Percentiles rank a stretch among this genome's conserved stretches.
Conservation (phyloP, 2,888 invertebrate genomes). For the Venusia cambrica region DNA sequence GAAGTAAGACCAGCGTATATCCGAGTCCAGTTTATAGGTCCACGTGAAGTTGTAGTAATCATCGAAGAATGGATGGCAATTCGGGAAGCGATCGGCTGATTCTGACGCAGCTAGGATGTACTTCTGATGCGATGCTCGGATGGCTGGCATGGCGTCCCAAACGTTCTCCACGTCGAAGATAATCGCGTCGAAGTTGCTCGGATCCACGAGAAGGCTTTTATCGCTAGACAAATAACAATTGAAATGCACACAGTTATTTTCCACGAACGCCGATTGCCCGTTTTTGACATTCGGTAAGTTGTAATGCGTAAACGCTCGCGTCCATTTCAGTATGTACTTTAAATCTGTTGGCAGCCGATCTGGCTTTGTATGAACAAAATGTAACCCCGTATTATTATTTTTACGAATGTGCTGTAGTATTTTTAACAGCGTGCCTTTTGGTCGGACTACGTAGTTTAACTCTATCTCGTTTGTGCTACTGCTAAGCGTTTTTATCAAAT, state of each 20-base stretch:
- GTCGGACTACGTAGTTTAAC: slow-evolving; percentile 42
- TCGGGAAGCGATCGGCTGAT: slow-evolving; percentile 47
- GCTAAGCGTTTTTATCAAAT: slow-evolving; percentile 37
- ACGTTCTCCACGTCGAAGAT: slow-evolving; percentile 72
- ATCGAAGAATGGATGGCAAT: slow-evolving; percentile 47
- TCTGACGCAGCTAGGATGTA: slow-evolving; percentile 70
- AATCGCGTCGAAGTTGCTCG: slow-evolving; percentile 68
- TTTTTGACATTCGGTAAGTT: slow-evolving; percentile 29
- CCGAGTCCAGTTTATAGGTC: slow-evolving; percentile 61
- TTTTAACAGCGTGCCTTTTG: slow-evolving; percentile 33
- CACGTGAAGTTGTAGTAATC: slow-evolving; percentile 59
- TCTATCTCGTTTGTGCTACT: slow-evolving; percentile 39
- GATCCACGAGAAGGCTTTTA: slow-evolving; percentile 47
- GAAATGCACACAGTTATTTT: slow-evolving; percentile 51
- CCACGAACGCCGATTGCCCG: slow-evolving; percentile 50
- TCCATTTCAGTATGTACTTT: slow-evolving; percentile 57
- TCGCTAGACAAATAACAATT: slow-evolving; percentile 70
- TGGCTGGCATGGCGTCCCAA: slow-evolving; percentile 46
- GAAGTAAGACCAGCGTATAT: slow-evolving; percentile 50
- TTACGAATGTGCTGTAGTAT: slow-evolving; percentile 33
- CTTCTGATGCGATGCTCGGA: slow-evolving; percentile 59
- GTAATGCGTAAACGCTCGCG: slow-evolving; percentile 40
- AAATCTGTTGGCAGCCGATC: slow-evolving; percentile 50
- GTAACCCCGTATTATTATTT: too few species aligned
- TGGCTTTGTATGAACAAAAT: slow-evolving; percentile 35